Evolutionary conservation across 2,888 invertebrate genomes (phyloP).

Genomic region (Morpho achilles): DNA sequence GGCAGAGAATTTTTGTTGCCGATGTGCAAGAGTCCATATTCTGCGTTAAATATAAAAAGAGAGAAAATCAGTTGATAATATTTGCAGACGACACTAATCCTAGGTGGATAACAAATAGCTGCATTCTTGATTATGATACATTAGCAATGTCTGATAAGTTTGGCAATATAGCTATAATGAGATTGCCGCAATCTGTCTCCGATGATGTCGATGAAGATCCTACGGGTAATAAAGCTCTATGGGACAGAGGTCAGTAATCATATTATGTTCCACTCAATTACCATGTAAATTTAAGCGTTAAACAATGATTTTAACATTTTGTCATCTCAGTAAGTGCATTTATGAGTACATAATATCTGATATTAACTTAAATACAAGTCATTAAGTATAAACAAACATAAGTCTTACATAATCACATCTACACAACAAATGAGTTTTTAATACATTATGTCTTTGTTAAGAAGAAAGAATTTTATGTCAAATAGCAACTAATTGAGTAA

Average conservation of each 20-base stretch:
- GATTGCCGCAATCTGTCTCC: slow-evolving; percentile 92
- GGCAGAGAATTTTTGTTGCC: slow-evolving; percentile 95
- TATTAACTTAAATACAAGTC: too few species aligned
- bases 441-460: too few species aligned
- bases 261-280: background rate
- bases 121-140: slow-evolving; percentile 96
- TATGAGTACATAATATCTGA: too few species aligned
- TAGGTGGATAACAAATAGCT: slow-evolving; percentile 94
- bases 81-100: slow-evolving; percentile 99
- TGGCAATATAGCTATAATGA: slow-evolving; percentile 95
- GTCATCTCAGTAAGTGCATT: too few species aligned
- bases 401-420: too few species aligned
- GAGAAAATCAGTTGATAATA: slow-evolving; percentile 98
- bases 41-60: slow-evolving; percentile 95
- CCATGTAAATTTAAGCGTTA: too few species aligned
- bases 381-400: too few species aligned
- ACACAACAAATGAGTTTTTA: too few species aligned
- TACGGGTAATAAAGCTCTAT: slow-evolving; percentile 97
- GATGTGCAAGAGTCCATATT: slow-evolving; percentile 99
- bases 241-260: slow-evolving; percentile 85
- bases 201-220: slow-evolving; percentile 99
- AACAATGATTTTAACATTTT: too few species aligned
- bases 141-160: slow-evolving; percentile 98
- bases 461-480: too few species aligned
- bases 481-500: too few species aligned